phyloP scores from a whole-genome alignment of 2,797 vertebrate species.

The Salarias fasciatus region DNA sequence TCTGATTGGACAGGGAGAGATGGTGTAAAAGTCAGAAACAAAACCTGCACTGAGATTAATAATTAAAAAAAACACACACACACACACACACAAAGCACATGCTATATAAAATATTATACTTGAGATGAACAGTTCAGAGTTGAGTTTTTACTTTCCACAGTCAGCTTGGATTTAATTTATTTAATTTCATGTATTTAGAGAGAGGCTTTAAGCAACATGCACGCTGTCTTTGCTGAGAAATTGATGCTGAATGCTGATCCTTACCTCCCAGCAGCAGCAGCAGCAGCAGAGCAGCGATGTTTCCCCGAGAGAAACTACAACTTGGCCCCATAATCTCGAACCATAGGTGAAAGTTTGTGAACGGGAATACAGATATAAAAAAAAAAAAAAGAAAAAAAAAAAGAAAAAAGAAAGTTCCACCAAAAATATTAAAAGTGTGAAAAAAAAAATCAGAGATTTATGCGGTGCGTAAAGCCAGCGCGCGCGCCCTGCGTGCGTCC shows the following conservation, averaged over 20 bases:
- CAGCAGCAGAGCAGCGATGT: constrained; percentile 69
- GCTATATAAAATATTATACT: too few species aligned
- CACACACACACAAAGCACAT: too few species aligned
- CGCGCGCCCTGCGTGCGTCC: constrained; percentile 15
- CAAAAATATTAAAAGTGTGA: neutral
- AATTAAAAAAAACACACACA: too few species aligned
- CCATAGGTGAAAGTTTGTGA: constrained; percentile 82
- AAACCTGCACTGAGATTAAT: too few species aligned
- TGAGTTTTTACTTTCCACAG: too few species aligned
- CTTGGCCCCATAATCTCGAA: constrained; percentile 81
- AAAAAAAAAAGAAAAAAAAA: too few species aligned
- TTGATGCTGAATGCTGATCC: constrained; percentile 6
- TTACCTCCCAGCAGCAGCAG: constrained; percentile 80
- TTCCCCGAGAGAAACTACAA: constrained; percentile 78
- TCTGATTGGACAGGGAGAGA: neutral
- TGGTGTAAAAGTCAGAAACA: too few species aligned
- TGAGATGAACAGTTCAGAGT: too few species aligned
- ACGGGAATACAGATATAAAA: constrained; percentile 42
- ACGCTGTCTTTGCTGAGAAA: too few species aligned
- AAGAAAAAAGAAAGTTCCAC: constrained; percentile 43
- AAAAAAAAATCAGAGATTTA: neutral
- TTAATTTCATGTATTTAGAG: too few species aligned
- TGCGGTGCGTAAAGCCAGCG: constrained; percentile 18
- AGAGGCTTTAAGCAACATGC: too few species aligned
- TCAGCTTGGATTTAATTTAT: too few species aligned